Base-by-base conservation (phyloP, 2,113 vertebrate species). In the Talpa occidentalis region DNA sequence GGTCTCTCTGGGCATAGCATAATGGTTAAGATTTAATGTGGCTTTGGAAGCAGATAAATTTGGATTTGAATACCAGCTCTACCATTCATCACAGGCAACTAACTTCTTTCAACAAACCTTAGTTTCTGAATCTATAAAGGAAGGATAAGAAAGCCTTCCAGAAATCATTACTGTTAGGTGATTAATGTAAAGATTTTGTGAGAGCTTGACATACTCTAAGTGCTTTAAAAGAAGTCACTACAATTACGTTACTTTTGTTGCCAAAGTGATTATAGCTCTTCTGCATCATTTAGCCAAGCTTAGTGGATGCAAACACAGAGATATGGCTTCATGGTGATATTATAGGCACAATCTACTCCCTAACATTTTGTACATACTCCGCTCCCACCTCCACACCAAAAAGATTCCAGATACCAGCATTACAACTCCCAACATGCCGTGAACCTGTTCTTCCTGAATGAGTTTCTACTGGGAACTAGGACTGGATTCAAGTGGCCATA, bases 121-220 rank as follows among this genome's bases (percentile, higher is more conserved):
- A 47, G 56, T 73, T 93, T 90, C 37, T 73, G 14, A 59, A 88
- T 59, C 44, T 78, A 40, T 80, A 88, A 92, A 73, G 37, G 21
- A 59, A 86, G 26, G 19, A 59, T 32, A 52, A 92, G 35, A 52
- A 72, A 60, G 64, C 14, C 44, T 67, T 82, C 6, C 6, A 49
- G 54, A 74, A 84, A 42, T 66, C 7, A 87, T 59, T 76, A 10
- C 40, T 42, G 10, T 47, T 24, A 60, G n/a, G 49, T 40, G 40
- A 84, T 60, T 74, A 90, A 93, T n/a, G 22, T 26, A 84, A 92
- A 95, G 9, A 42, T 80, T 59, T 92, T 83, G 3, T 14, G 66
- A 90, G 5, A 28, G 14, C 28, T 67, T n/a, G 9, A 49, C 11
- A 64, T 72, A 74, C 60, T 78, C 15, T 35, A 83, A 77, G 4